Evolutionary conservation across 2,113 vertebrate species (phyloP).

Genomic region (Bos javanicus): DNA sequence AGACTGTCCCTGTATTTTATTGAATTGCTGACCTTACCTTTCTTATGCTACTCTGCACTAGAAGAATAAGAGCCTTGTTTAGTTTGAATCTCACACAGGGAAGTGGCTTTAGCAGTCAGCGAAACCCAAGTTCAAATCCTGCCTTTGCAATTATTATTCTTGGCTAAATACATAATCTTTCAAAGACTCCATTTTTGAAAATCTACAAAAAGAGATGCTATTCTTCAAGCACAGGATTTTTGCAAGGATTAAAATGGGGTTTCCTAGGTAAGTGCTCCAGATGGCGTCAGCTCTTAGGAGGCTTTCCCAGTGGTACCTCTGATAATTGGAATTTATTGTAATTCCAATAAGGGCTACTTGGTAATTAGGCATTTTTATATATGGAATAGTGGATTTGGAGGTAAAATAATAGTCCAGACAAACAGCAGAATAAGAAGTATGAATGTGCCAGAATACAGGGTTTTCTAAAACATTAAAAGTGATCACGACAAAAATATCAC

Average conservation of each 20-base stretch:
- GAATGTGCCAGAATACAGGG: background rate
- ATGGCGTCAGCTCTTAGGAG: accelerated
- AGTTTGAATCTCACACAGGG: background rate
- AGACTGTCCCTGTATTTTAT: background rate
- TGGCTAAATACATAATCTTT: background rate
- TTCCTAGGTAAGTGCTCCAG: background rate
- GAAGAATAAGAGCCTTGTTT: background rate
- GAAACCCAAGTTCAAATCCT: background rate
- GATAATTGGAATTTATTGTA: background rate
- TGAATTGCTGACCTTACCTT: background rate
- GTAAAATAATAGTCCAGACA: background rate
- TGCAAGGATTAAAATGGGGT: background rate
- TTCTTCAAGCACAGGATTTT: background rate
- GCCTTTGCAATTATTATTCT: background rate
- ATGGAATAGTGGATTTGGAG: background rate
- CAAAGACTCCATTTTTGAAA: background rate
- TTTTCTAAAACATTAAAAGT: background rate
- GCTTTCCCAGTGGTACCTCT: background rate
- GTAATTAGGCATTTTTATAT: background rate
- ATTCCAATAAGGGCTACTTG: background rate
- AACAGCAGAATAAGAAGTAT: background rate
- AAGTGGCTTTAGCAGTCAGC: background rate
- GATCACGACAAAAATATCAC: background rate
- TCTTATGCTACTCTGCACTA: background rate
- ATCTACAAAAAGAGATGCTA: background rate